phyloP scores from a whole-genome alignment of 35 echinoderm and acorn worm species.

The Apostichopus californicus region DNA sequence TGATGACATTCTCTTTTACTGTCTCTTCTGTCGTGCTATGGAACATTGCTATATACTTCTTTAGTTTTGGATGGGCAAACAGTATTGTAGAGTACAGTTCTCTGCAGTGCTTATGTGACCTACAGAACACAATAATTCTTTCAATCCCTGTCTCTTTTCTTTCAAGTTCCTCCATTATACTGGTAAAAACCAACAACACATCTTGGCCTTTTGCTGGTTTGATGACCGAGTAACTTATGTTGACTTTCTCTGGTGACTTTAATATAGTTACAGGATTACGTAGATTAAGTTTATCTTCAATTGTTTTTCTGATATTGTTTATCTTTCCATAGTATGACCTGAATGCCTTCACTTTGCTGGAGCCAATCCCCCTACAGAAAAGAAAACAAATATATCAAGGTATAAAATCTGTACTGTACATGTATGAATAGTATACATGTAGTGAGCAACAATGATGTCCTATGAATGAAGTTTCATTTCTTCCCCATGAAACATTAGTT shows the following conservation, averaged over 20 bases:
- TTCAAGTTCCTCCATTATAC: constrained; percentile 43
- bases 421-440: too few species aligned
- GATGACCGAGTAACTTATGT: constrained; percentile 32
- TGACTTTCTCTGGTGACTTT: constrained; percentile 36
- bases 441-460: too few species aligned
- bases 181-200: background rate
- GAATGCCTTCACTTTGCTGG: constrained; percentile 41
- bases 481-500: background rate
- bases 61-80: background rate
- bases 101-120: constrained; percentile 43
- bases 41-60: constrained; percentile 39
- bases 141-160: background rate
- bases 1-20: constrained; percentile 32
- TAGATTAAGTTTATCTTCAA: constrained; percentile 23
- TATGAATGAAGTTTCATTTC: background rate
- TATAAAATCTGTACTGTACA: background rate
- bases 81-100: constrained; percentile 51
- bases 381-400: background rate
- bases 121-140: constrained; percentile 54
- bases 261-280: constrained; percentile 19
- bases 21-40: constrained; percentile 9
- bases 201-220: constrained; percentile 33
- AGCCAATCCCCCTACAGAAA: constrained; percentile 21
- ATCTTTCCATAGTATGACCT: constrained; percentile 25
- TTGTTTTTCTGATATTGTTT: background rate